A percentile compares a stretch with the other conserved stretches of the same genome.
These are phyloP conservation scores for Pogonocichla stellata DNA, from an alignment of 2,113 vertebrate species.

Conservation along the genomic window DNA sequence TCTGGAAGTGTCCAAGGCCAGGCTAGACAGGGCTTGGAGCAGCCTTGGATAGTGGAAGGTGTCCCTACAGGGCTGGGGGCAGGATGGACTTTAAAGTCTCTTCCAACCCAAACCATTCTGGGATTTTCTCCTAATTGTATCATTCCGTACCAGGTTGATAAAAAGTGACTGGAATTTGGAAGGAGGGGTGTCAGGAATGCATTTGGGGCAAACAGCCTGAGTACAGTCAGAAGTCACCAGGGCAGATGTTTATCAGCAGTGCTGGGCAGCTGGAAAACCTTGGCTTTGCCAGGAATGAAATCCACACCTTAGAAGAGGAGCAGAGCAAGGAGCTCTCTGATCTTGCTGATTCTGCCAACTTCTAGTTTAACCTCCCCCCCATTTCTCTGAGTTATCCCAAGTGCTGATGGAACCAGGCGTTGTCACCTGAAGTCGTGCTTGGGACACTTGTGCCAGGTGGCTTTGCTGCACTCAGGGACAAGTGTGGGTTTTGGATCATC, in stretches of 20 bases:
- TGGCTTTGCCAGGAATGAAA: neutral
- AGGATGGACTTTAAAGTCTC: neutral
- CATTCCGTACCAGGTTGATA: neutral
- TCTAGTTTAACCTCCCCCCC: neutral
- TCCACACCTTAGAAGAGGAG: neutral
- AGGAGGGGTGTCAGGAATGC: neutral
- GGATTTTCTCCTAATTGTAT: neutral
- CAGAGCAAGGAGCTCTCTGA: neutral
- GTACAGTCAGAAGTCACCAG: too few species aligned
- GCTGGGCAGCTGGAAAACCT: neutral
- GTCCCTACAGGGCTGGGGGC: neutral
- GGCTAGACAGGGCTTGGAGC: neutral
- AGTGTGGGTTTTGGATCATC: neutral
- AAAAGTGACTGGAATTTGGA: neutral
- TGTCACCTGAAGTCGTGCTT: neutral
- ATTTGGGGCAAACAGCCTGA: neutral
- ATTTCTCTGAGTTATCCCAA: neutral
- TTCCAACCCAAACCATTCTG: too few species aligned
- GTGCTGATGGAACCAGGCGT: neutral
- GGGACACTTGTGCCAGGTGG: neutral
- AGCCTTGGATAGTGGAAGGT: fast-evolving
- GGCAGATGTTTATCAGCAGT: neutral
- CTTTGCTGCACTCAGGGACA: neutral
- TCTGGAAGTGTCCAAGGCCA: neutral
- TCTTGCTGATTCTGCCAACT: neutral